Evolutionary conservation across 2,113 vertebrate genomes (phyloP).

Genomic region (Lynx canadensis): DNA sequence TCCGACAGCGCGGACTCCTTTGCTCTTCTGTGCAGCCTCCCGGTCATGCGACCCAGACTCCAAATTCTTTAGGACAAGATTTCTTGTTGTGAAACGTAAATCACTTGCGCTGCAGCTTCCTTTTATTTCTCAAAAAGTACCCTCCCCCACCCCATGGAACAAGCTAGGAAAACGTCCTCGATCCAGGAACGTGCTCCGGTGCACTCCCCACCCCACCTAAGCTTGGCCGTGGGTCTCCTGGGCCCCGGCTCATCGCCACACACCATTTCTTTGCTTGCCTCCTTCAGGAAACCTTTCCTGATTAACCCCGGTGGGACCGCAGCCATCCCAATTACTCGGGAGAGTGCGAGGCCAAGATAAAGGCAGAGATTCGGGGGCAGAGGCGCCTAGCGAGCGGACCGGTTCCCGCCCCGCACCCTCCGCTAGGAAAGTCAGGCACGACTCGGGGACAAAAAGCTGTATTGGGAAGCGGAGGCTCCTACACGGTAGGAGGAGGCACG

Average conservation of each 20-base stretch:
- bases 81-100: background rate
- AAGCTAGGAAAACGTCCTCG: background rate
- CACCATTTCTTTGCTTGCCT: constrained; percentile 25
- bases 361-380: background rate
- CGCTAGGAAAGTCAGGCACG: constrained; percentile 8
- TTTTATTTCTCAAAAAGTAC: constrained; percentile 51
- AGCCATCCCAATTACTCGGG: background rate
- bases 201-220: background rate
- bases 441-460: constrained; percentile 59
- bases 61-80: constrained; percentile 13
- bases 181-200: background rate
- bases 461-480: constrained; percentile 75
- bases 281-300: constrained; percentile 68
- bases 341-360: background rate
- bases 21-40: background rate
- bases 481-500: constrained; percentile 77
- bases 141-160: background rate
- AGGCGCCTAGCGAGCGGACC: background rate
- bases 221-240: background rate
- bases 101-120: constrained; percentile 41
- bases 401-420: background rate
- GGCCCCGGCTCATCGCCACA: background rate
- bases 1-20: background rate
- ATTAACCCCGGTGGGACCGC: constrained; percentile 47
- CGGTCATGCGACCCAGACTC: background rate